Base-by-base conservation (phyloP, 2,888 invertebrate species). In the Netelia fuscicornis region DNA sequence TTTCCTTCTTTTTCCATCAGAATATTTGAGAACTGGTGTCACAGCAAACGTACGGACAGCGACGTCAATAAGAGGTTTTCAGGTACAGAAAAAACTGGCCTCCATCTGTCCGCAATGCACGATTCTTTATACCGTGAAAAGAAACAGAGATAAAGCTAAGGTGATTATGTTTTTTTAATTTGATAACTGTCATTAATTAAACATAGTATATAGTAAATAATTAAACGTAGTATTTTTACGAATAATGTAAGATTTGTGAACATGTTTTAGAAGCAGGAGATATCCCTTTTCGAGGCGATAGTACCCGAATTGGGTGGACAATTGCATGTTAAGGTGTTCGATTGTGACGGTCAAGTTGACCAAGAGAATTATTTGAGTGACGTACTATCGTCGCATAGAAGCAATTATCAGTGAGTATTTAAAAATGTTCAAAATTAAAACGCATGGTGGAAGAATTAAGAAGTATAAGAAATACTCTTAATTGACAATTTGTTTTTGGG, bases 241-340 rank as follows among this genome's bases (percentile, higher is more conserved):
- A 82, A 80, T 1, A 58, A 58, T 10, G 23, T 9, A 8, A 20
- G 20, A 5, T 20, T 17, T 20, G 10, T 9, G 58, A 10, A 58
- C 17, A 20, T 58, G 20, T 58, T 70, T 78, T 52, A 11, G 52
- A 30, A 79, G 48, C 64, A 93, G 93, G 88, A 88, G 3, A 85
- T 81, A 11, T 87, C 88, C 25, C 60, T 93, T 75, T 89, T 92
- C 75, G 87, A 91, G 65, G 60, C 90, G 1, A 86, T 89, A 44
- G 86, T 91, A 58, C 90, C 92, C 9, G 93, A 93, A 87, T 79
- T 93, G 13, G 93, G 93, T 17, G 92, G 92, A 17, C 88, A 90
- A 74, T 58, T 92, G 30, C 87, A 88, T 42, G 68, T 91, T 1
- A 91, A 92, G 81, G 80, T 92, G 13, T 93, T 92, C 71, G 91